phyloP scores from a whole-genome alignment of 92 coral and sea anemone genomes.

The Micromussa lordhowensis region DNA sequence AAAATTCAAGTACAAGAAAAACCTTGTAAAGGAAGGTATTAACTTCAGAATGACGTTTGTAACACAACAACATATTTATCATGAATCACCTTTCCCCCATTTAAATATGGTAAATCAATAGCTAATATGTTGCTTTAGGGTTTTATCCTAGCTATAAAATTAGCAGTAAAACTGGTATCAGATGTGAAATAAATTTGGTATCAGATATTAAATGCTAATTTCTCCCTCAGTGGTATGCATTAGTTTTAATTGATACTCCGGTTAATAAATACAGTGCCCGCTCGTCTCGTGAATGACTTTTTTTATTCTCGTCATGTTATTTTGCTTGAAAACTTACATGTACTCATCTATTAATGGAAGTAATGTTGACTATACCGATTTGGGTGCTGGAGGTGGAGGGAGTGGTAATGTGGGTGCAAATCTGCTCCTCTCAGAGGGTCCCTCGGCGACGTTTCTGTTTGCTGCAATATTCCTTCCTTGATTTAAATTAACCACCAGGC shows the following conservation, averaged over 20 bases:
- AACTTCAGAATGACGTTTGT: too few species aligned
- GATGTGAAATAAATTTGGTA: too few species aligned
- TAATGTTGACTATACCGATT: conserved; percentile 67
- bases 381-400: conserved; percentile 92
- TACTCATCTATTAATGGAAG: background rate
- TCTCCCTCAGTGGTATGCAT: too few species aligned
- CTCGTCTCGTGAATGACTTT: background rate
- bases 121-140: too few species aligned
- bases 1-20: conserved; percentile 3
- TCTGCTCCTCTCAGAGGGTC: conserved; percentile 26
- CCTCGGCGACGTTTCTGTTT: background rate
- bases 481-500: conserved; percentile 65
- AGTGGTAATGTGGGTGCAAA: conserved; percentile 41
- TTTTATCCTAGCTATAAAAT: too few species aligned
- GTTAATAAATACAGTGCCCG: too few species aligned
- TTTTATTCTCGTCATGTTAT: background rate
- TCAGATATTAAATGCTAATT: too few species aligned
- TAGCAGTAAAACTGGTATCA: too few species aligned
- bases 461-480: background rate
- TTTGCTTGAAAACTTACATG: background rate
- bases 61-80: too few species aligned
- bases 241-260: too few species aligned
- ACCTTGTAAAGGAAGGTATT: background rate
- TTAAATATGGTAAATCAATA: too few species aligned
- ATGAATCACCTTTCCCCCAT: too few species aligned